A percentile compares a stretch with the other conserved stretches of the same genome.
phyloP scores from a whole-genome alignment of 2,113 vertebrate genomes.

The rat (Rattus norvegicus) region DNA sequence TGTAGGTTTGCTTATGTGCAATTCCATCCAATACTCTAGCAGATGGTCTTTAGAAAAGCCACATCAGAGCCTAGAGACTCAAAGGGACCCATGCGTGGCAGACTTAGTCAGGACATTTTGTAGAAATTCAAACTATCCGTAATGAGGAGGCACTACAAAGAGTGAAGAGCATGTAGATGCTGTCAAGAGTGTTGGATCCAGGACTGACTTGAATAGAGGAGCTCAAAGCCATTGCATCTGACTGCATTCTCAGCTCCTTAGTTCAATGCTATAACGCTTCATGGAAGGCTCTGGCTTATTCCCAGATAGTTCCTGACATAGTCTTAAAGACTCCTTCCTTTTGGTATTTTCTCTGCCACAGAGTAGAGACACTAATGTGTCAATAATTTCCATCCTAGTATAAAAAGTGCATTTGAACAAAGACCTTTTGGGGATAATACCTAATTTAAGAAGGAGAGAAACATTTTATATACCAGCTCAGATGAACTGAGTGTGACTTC shows the following conservation, averaged over 20 bases:
- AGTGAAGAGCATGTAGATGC: background rate
- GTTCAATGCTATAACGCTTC: background rate
- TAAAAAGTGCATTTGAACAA: slow-evolving; percentile 46
- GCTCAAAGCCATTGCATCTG: background rate
- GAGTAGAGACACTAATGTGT: background rate
- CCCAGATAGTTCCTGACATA: background rate
- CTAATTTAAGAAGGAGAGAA: slow-evolving; percentile 17
- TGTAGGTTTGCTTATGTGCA: background rate
- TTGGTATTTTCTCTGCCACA: background rate
- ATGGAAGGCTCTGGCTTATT: background rate
- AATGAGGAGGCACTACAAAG: background rate
- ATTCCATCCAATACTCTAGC: background rate
- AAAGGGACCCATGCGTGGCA: background rate
- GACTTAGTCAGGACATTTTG: background rate
- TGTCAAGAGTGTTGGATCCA: background rate
- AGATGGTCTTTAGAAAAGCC: background rate
- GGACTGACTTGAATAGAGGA: background rate
- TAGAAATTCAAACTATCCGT: background rate
- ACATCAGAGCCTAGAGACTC: background rate
- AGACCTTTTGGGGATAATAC: background rate
- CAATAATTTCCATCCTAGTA: slow-evolving; percentile 11
- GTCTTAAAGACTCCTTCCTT: background rate
- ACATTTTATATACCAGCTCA: background rate
- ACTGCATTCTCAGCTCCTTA: background rate
- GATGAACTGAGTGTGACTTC: background rate